Base-by-base conservation (phyloP, 2,797 vertebrate species). In the Mus spretus region DNA sequence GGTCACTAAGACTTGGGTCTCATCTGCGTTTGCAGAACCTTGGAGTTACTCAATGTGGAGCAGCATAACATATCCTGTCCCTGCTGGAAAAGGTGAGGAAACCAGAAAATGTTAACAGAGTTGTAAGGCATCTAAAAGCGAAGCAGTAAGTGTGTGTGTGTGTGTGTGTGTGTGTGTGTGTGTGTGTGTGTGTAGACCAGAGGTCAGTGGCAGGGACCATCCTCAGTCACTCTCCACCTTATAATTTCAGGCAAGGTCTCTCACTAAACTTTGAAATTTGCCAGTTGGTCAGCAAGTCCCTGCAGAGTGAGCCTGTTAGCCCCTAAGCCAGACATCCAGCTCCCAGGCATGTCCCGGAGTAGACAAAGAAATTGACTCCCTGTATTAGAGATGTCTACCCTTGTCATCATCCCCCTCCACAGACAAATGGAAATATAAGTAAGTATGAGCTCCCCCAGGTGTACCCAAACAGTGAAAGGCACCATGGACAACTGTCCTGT, bases 1-100 rank as follows among this genome's bases (percentile, higher is more conserved):
- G 5, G 17, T 63, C 12, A 0, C 26, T 0, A 1, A 72, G 65
- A 28, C 34, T 24, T 65, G 4, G 24, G 57, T 26, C 61, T 2
- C 22, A 8, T 28, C 9, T 34, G 26, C 22, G 14, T 37, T 13
- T 61, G 31, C 3, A 37, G 72, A 80, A 34, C 34, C 9, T 0
- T 2, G 2, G 2, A 11, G 59, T 40, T 11, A 3, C 37, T 67
- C 74, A n/a, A 10, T 12, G 28, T 0, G 19, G 31, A 55, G 19
- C 26, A 24, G 1, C n/a, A 53, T 6, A 37, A 53, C 11, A 6
- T 10, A 20, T 5, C 40, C 15, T 0, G 3, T 11, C 34, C 80
- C 61, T 74, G 15, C 1, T 24, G 31, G 20, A 57, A 50, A 26
- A 11, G 22, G 13, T 4, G 59, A n/a, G 11, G 78, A 57, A 79